Evolutionary conservation across 2,797 vertebrate species (phyloP).

Genomic region (Sciaenops ocellatus): DNA sequence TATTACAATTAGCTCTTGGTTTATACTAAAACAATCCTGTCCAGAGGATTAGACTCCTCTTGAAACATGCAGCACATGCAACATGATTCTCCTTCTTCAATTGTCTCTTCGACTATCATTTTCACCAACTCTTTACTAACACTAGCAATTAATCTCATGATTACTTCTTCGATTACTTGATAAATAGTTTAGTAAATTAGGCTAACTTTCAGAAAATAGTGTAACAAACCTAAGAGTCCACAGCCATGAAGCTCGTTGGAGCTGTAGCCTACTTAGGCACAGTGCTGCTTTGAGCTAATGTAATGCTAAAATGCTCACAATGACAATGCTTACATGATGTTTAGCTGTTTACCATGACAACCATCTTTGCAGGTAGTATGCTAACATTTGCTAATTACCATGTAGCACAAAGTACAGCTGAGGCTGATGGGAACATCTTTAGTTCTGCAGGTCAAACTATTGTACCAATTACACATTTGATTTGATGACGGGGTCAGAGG

Average conservation of each 20-base stretch:
- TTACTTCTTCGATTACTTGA: neutral
- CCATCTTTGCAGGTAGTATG: neutral
- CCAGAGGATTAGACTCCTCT: constrained; percentile 2
- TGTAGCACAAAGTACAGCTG: neutral
- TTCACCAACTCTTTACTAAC: neutral
- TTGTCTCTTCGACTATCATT: neutral
- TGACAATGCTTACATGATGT: neutral
- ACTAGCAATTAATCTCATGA: neutral
- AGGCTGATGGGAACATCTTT: too few species aligned
- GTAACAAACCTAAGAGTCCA: neutral
- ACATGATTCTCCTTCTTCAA: neutral
- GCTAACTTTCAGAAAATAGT: neutral
- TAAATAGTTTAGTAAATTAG: neutral
- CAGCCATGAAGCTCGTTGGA: neutral
- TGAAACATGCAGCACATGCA: constrained; percentile 2
- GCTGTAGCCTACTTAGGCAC: neutral
- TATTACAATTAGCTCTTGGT: constrained; percentile 30
- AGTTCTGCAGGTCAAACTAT: neutral
- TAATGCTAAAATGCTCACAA: neutral
- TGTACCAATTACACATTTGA: neutral
- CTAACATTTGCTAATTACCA: neutral
- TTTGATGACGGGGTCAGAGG: neutral
- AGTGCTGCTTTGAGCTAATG: neutral
- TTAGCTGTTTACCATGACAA: neutral
- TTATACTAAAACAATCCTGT: neutral